A percentile compares a stretch with the other conserved stretches of the same genome.
These are phyloP conservation scores for Chalcis sispes DNA, from an alignment of 2,888 invertebrate genomes.

Conservation along the genomic window DNA sequence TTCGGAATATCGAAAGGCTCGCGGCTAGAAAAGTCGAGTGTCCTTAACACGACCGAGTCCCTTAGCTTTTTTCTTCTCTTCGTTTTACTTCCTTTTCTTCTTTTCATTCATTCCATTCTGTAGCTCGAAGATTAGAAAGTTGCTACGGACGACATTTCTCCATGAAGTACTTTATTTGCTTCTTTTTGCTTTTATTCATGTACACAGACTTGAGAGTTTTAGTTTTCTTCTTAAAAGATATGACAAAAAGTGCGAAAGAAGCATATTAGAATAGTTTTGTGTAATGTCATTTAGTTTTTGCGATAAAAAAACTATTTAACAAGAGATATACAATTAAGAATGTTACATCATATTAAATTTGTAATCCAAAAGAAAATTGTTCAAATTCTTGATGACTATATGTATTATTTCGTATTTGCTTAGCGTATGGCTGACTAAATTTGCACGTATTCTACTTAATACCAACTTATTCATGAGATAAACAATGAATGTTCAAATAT, in stretches of 20 bases:
- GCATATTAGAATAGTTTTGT: not conserved
- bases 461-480: too few relatives aligned
- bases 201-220: not conserved
- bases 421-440: too few relatives aligned
- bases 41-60: conserved; percentile 15
- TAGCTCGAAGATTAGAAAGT: conserved; percentile 26
- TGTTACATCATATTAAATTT: too few relatives aligned
- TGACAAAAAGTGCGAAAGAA: not conserved
- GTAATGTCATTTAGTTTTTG: too few relatives aligned
- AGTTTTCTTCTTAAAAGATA: not conserved
- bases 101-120: conserved; percentile 36
- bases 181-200: conserved; percentile 29
- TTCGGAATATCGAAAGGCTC: conserved; percentile 49
- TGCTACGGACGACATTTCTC: conserved; percentile 3
- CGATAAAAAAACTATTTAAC: too few relatives aligned
- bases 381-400: too few relatives aligned
- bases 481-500: too few relatives aligned
- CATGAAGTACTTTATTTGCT: conserved; percentile 38
- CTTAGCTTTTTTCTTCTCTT: not conserved
- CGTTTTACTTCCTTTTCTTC: not conserved
- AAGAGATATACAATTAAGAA: not conserved
- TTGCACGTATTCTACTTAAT: too few relatives aligned
- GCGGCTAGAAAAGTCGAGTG: conserved; percentile 20
- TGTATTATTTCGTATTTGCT: too few relatives aligned
- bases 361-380: too few relatives aligned